phyloP scores from a whole-genome alignment of 1,140 invertebrate genomes.

The Papilio aristodemus region DNA sequence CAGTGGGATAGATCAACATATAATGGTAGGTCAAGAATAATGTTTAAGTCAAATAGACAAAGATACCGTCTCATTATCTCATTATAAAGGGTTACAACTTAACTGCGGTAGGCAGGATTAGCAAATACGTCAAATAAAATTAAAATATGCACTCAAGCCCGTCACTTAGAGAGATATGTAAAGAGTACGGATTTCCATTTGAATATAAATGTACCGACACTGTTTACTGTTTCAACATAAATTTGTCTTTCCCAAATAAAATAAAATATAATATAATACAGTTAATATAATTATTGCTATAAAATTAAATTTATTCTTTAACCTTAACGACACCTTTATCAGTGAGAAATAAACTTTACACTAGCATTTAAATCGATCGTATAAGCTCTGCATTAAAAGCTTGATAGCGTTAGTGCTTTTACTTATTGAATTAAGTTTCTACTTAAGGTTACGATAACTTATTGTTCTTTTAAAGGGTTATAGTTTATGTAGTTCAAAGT shows the following conservation, averaged over 20 bases:
- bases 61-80: constrained; percentile 64
- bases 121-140: neutral
- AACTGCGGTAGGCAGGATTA: constrained; percentile 35
- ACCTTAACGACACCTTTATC: neutral
- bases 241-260: too few relatives aligned
- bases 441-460: neutral
- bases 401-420: neutral
- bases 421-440: neutral
- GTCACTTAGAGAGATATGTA: too few relatives aligned
- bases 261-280: too few relatives aligned
- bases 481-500: too few relatives aligned
- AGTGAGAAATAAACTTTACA: neutral
- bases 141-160: too few relatives aligned
- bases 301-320: neutral
- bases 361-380: neutral
- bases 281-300: neutral
- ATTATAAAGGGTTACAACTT: constrained; percentile 47
- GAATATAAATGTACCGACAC: too few relatives aligned
- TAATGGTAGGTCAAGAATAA: constrained; percentile 19
- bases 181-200: too few relatives aligned
- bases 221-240: too few relatives aligned
- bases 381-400: neutral
- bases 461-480: too few relatives aligned
- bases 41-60: constrained; percentile 59
- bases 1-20: constrained; percentile 24